Base-by-base conservation (phyloP, 2,113 vertebrate species). In the Tamias sibiricus region DNA sequence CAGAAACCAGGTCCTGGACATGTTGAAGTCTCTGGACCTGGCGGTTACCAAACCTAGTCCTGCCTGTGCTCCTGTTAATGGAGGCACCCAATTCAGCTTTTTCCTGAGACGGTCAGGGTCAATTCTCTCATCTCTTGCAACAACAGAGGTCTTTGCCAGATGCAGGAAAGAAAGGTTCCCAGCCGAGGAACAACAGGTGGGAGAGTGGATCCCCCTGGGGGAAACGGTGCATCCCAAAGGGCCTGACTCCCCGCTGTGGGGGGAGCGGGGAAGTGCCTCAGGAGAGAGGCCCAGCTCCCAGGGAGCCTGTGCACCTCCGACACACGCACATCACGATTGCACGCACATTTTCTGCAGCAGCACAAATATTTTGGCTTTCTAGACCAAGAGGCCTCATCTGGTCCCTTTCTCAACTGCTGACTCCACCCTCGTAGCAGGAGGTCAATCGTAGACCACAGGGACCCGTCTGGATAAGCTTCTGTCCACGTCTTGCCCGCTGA, bases 51-150 rank as follows among this genome's bases (percentile, higher is more conserved):
- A 49, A 14, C 10, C 49, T 49, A 13, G 49, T 77, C 7, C 35
- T 76, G 5, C 14, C 7, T 28, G 8, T 47, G 35, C 6, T n/a
- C 26, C 17, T 66, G 4, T 49, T 64, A 30, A 30, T 47, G 16
- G 59, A 91, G 44, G 24, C 69, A 22, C 17, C 69, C 44, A 47
- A 62, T 79, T 92, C 26, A 74, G 30, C 8, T 74, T 68, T 66
- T 80, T 75, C 72, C 68, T 86, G 69, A 62, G 16, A 47, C 35
- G 71, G 22, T 62, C 14, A 7, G 47, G 12, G 14, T 87, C 54
- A 52, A 24, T 90, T 79, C 68, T 96, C 3, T 80, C 77, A 19
- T 69, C 59, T 86, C 30, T 74, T 75, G 26, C 35, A 92, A 49
- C 26, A 87, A 22, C 22, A 72, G 10, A 44, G 26, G 30, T 12